These are phyloP conservation scores for Cylas formicarius DNA, from an alignment of 1,140 invertebrate genomes.

Conservation along the genomic window DNA sequence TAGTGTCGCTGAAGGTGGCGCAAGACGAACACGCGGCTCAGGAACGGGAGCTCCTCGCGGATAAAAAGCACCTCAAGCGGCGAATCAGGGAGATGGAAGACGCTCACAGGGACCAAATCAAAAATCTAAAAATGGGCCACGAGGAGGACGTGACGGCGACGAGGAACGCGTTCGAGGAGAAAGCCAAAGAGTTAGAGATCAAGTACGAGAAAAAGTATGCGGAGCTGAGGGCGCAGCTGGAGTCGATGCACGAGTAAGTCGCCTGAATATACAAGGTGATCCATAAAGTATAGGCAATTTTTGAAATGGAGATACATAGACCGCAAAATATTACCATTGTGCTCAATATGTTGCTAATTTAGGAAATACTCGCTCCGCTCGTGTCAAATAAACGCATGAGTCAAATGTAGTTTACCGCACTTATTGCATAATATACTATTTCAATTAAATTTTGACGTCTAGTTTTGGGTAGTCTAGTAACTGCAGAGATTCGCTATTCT, in stretches of 20 bases:
- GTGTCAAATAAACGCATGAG: no score
- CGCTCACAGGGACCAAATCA: conserved; percentile 57
- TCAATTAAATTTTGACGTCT: no score
- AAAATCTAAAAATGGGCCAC: conserved; percentile 51
- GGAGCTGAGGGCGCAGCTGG: conserved; percentile 64
- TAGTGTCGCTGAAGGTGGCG: conserved; percentile 65
- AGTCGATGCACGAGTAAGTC: conserved; percentile 54
- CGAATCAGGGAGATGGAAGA: conserved; percentile 66
- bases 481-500: no score
- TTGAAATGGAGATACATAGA: no score
- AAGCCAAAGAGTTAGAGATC: conserved; percentile 68
- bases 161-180: conserved; percentile 64
- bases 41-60: conserved; percentile 68
- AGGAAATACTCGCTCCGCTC: no score
- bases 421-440: no score
- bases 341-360: no score
- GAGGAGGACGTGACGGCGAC: conserved; percentile 58
- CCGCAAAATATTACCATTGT: no score
- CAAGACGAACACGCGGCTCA: conserved; percentile 66
- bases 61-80: conserved; percentile 69
- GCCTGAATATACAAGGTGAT: no score
- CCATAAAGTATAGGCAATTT: no score
- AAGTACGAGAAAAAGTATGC: conserved; percentile 75
- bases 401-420: no score
- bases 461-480: no score